Base-by-base conservation (phyloP, 2,113 vertebrate genomes). In the Cyrtonyx montezumae region DNA sequence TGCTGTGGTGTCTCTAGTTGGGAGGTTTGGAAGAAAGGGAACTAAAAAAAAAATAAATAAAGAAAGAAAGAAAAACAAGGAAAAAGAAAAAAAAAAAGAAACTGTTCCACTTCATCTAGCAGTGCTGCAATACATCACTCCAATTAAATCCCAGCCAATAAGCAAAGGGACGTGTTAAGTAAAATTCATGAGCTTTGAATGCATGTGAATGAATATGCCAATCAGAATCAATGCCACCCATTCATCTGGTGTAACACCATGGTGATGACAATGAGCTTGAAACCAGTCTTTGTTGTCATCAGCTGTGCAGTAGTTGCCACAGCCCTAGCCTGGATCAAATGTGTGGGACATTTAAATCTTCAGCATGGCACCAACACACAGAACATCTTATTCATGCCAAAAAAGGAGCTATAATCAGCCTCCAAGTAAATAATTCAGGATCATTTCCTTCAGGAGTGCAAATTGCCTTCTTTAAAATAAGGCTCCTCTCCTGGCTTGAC, bases 181-280 rank as follows among this genome's bases (percentile, higher is more conserved):
- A 97, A 97, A 97, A 97, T 97, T 97, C 97, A 97, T 97, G 97
- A 97, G 96, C 92, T 97, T 96, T 96, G 96, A 97, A 96, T 96
- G 94, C 96, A 90, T 96, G 96, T 98, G 97, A 97, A 97, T 97
- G 96, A 97, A 97, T 96, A 96, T 97, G 97, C 97, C 97, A 98
- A 96, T 97, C 97, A 97, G 96, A 96, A 97, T 97, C 94, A 96
- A 97, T 96, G 96, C 97, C 97, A 95, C 93, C 88, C 94, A 96
- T 97, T 97, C 97, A 97, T 96, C 84, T 94, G 94, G 88, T 96
- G 84, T 94, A 97, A 96, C 96, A 96, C 97, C 97, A 98, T 97
- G 97, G 97, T 97, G 97, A 97, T 97, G 97, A 97, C 97, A 97
- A 96, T 96, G 96, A 96, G 97, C 96, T 96, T 97, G 96, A 97